Evolutionary conservation across 2,888 invertebrate species (phyloP).

Genomic region (Teleiodes luculella): DNA sequence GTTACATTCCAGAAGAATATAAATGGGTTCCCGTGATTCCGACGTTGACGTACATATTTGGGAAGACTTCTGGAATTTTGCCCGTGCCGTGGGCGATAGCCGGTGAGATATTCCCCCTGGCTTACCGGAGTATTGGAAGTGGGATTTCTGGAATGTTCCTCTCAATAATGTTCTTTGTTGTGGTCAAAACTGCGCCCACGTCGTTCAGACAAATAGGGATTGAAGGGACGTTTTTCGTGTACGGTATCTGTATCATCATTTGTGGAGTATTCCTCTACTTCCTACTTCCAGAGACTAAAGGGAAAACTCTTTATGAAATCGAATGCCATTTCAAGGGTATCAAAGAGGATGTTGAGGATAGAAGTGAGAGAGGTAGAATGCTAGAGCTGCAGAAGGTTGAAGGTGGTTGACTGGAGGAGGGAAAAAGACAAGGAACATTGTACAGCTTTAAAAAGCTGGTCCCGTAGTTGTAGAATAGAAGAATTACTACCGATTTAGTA

Average conservation of each 20-base stretch:
- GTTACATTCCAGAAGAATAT: constrained; percentile 49
- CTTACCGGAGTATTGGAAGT: constrained; percentile 81
- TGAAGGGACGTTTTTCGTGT: constrained; percentile 79
- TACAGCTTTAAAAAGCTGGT: not conserved
- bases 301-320: constrained; percentile 82
- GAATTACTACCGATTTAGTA: not conserved
- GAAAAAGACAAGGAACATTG: constrained; percentile 36
- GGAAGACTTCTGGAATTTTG: constrained; percentile 78
- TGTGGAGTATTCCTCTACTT: constrained; percentile 79
- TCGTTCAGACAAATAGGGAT: constrained; percentile 75
- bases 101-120: constrained; percentile 83
- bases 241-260: constrained; percentile 73
- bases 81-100: constrained; percentile 86
- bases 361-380: constrained; percentile 56
- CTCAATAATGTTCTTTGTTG: constrained; percentile 81
- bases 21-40: constrained; percentile 71
- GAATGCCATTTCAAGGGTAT: constrained; percentile 76
- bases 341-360: constrained; percentile 26
- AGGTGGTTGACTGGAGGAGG: constrained; percentile 49
- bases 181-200: constrained; percentile 81
- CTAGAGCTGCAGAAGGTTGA: constrained; percentile 58
- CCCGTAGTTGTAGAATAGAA: not conserved
- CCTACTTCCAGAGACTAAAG: constrained; percentile 83
- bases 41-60: constrained; percentile 76
- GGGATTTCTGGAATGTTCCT: constrained; percentile 81